Conservation (phyloP, 2,797 vertebrate genomes). For the Pseudochirops cupreus region DNA sequence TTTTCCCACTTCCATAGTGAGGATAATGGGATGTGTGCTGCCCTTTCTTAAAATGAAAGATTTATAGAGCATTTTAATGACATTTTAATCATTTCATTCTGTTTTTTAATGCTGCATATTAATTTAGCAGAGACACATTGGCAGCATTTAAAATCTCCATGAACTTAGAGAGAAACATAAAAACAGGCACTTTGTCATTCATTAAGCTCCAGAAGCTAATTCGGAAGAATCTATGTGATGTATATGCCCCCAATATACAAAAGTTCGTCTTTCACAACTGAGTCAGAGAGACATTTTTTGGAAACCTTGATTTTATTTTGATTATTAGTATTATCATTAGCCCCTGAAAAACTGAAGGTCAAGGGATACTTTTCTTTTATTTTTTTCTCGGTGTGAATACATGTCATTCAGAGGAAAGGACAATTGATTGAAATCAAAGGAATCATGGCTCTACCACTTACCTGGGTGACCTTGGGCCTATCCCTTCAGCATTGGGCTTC, state of each 20-base stretch:
- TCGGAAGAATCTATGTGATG: not conserved
- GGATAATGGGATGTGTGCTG: constrained; percentile 49
- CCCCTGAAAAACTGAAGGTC: not conserved
- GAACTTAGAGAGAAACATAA: constrained; percentile 55
- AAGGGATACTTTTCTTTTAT: no score
- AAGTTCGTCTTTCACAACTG: not conserved
- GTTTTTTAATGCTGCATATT: constrained; percentile 66
- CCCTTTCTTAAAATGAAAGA: constrained; percentile 72
- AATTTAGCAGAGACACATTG: constrained; percentile 62
- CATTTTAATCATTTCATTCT: constrained; percentile 78
- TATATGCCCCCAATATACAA: not conserved
- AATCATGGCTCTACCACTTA: not conserved
- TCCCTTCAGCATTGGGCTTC: not conserved
- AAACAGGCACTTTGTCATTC: constrained; percentile 63
- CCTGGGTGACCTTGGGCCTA: not conserved
- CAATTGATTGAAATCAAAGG: not conserved
- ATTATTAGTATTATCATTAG: not conserved
- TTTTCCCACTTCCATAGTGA: constrained; percentile 65
- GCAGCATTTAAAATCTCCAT: constrained; percentile 57
- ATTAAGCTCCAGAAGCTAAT: constrained; percentile 33
- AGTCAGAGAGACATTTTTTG: no score
- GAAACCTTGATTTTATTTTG: not conserved
- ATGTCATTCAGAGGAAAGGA: not conserved
- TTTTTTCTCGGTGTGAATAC: not conserved
- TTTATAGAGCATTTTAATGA: constrained; percentile 76